Conservation (phyloP, 2,888 invertebrate genomes). For the Adineta ricciae region DNA sequence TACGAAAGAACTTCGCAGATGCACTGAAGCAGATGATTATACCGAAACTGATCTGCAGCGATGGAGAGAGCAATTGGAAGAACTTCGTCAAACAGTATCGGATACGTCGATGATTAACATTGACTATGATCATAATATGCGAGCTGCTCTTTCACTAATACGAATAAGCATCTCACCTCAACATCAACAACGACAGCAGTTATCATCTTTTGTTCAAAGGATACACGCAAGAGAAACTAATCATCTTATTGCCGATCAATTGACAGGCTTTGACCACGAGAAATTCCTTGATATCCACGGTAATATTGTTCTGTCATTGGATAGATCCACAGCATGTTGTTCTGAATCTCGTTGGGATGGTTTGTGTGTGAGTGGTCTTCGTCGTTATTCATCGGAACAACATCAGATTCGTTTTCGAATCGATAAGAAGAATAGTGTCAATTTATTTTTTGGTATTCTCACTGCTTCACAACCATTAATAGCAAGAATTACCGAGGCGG, state of each 20-base stretch:
- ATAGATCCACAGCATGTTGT: neutral
- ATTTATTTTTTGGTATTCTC: neutral
- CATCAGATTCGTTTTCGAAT: neutral
- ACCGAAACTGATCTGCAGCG: neutral
- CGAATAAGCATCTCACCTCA: neutral
- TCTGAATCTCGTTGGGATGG: neutral
- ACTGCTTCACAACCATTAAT: neutral
- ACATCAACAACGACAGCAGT: too few relatives aligned
- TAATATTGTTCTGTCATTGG: neutral
- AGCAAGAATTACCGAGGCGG: neutral
- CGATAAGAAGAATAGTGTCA: neutral
- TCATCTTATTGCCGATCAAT: neutral
- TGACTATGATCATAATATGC: neutral
- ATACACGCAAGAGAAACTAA: neutral
- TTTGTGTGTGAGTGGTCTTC: neutral
- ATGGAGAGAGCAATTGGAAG: neutral
- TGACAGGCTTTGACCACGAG: neutral
- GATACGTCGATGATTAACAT: neutral
- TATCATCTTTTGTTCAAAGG: neutral
- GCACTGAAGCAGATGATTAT: neutral
- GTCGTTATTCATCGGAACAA: neutral
- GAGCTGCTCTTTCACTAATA: neutral
- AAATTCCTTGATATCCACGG: neutral
- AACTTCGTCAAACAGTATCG: neutral
- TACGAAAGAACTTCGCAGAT: neutral